phyloP scores from a whole-genome alignment of 2,888 invertebrate genomes.

The Scaptodrosophila latifasciaeformis region DNA sequence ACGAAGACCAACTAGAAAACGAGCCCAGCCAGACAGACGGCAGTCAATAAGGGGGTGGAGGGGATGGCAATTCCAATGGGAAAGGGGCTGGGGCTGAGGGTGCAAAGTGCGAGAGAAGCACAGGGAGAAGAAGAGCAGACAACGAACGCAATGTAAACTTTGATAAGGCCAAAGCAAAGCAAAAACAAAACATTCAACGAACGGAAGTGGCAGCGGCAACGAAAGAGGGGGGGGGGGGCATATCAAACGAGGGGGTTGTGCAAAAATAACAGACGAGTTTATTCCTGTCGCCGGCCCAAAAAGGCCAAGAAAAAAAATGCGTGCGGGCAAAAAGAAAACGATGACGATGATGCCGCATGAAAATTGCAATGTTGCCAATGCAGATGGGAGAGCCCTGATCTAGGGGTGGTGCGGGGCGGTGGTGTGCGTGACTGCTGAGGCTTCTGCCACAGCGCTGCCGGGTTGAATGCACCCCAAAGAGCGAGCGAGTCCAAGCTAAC shows the following conservation, averaged over 20 bases:
- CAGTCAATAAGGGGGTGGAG: slow-evolving; percentile 4
- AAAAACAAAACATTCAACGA: slow-evolving; percentile 18
- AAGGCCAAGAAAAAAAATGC: slow-evolving; percentile 32
- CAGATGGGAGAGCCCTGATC: no score
- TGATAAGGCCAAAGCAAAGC: slow-evolving; percentile 56
- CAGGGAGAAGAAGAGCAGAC: slow-evolving; percentile 29
- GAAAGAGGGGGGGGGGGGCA: slow-evolving; percentile 2
- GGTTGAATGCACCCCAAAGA: slow-evolving; percentile 60
- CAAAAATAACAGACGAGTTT: slow-evolving; percentile 42
- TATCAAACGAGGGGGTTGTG: neutral
- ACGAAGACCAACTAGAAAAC: slow-evolving; percentile 21
- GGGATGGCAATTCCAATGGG: slow-evolving; percentile 29
- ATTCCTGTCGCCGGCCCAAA: slow-evolving; percentile 41
- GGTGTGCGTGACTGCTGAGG: slow-evolving; percentile 8
- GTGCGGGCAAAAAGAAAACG: slow-evolving; percentile 44
- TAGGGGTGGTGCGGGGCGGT: neutral
- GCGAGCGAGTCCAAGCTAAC: slow-evolving; percentile 22
- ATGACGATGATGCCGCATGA: neutral
- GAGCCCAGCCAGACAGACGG: slow-evolving; percentile 10
- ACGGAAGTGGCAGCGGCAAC: neutral
- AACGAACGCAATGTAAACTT: slow-evolving; percentile 42
- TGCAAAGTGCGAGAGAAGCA: slow-evolving; percentile 8
- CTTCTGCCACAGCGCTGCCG: slow-evolving; percentile 39
- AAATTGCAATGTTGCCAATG: slow-evolving; percentile 14
- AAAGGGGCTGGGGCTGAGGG: neutral